Conservation (phyloP, 2,797 vertebrate species). For the Lagocephalus sceleratus region DNA sequence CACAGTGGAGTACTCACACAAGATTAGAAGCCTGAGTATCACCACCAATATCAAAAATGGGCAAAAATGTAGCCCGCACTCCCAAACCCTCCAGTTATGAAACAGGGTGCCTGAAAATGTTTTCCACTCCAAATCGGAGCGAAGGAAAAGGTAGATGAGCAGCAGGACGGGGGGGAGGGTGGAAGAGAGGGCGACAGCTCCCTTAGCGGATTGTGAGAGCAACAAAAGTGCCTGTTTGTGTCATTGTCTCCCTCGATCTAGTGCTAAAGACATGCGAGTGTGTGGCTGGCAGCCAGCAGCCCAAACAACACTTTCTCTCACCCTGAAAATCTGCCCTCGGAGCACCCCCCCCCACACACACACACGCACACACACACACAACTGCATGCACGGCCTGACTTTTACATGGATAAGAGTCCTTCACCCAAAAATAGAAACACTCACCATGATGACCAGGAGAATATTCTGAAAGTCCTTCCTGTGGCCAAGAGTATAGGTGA, state of each 20-base stretch:
- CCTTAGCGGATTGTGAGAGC: constrained; percentile 19
- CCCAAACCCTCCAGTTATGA: constrained; percentile 13
- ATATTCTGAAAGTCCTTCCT: constrained; percentile 91
- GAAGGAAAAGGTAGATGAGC: constrained; percentile 7
- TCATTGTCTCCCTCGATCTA: constrained; percentile 23
- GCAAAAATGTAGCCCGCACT: constrained; percentile 1
- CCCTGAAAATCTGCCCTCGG: constrained; percentile 50
- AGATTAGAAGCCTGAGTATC: constrained; percentile 19
- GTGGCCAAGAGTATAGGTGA: constrained; percentile 87
- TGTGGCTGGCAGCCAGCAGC: constrained; percentile 38
- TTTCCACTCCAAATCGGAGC: constrained; percentile 26
- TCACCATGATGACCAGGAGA: constrained; percentile 93
- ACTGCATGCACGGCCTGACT: neutral
- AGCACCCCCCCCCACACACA: constrained; percentile 15
- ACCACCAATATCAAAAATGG: neutral
- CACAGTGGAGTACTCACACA: constrained; percentile 32
- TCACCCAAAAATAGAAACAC: constrained; percentile 36
- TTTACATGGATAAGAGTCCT: constrained; percentile 2
- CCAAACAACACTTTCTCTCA: constrained; percentile 49
- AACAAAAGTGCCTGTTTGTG: constrained; percentile 56
- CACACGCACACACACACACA: neutral
- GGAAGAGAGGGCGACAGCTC: neutral
- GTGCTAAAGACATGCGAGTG: constrained; percentile 21
- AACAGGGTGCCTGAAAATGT: constrained; percentile 4
- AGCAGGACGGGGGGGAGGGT: constrained; percentile 12